These are phyloP conservation scores for Rhynchophorus ferrugineus DNA, from an alignment of 1,140 invertebrate genomes.

Conservation along the genomic window DNA sequence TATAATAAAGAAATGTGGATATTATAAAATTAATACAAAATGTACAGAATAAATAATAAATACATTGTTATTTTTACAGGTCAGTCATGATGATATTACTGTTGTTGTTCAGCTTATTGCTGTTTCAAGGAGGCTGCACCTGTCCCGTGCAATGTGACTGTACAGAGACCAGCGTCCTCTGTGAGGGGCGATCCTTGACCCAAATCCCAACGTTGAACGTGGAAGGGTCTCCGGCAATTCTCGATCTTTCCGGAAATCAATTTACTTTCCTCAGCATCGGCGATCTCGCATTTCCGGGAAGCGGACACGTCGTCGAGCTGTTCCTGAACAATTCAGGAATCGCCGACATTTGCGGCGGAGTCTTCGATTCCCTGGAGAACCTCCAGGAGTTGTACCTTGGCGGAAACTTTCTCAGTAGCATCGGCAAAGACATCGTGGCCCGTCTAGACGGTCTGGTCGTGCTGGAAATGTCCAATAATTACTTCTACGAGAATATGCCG, in stretches of 20 bases:
- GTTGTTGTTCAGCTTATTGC: slow-evolving; percentile 2
- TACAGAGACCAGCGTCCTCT: slow-evolving; percentile 24
- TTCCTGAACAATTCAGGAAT: slow-evolving; percentile 33
- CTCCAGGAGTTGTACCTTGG: slow-evolving; percentile 31
- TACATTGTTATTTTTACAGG: too few relatives aligned
- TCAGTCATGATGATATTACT: too few relatives aligned
- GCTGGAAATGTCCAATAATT: slow-evolving; percentile 31
- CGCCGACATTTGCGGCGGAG: slow-evolving; percentile 22
- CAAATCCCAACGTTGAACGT: slow-evolving; percentile 26
- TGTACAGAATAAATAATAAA: too few relatives aligned
- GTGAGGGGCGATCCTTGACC: slow-evolving; percentile 23
- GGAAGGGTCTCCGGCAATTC: slow-evolving; percentile 23
- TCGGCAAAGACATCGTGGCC: slow-evolving; percentile 26
- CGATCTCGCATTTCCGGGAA: slow-evolving; percentile 29
- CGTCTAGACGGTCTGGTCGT: slow-evolving; percentile 25
- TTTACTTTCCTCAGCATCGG: slow-evolving; percentile 17
- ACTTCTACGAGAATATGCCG: slow-evolving; percentile 29
- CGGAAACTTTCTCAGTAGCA: slow-evolving; percentile 27
- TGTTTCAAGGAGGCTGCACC: neutral
- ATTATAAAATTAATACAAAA: too few relatives aligned
- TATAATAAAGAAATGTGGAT: too few relatives aligned
- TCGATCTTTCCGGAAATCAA: slow-evolving; percentile 34
- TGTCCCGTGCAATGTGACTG: slow-evolving; percentile 31
- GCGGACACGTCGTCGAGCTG: slow-evolving; percentile 27
- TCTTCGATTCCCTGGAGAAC: slow-evolving; percentile 29